These are phyloP conservation scores for Marasmarcha lunaedactyla DNA, from an alignment of 2,888 invertebrate genomes.

Conservation along the genomic window DNA sequence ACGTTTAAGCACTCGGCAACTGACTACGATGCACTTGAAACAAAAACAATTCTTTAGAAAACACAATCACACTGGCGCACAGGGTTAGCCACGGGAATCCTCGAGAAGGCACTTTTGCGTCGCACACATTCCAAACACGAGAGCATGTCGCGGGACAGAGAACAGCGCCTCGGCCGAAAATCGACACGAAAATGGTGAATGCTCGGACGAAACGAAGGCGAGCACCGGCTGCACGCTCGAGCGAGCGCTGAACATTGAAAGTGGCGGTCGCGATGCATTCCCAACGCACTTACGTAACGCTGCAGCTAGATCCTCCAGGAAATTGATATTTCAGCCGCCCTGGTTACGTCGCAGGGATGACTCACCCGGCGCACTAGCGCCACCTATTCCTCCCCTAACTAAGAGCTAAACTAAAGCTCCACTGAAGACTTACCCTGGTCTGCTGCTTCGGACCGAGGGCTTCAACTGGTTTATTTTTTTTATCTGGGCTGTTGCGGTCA, in stretches of 20 bases:
- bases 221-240: constrained; percentile 56
- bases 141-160: neutral
- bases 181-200: constrained; percentile 61
- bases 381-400: constrained; percentile 33
- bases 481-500: constrained; percentile 46
- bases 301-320: constrained; percentile 47
- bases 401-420: constrained; percentile 17
- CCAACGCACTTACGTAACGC: constrained; percentile 58
- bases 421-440: constrained; percentile 52
- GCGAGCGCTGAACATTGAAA: constrained; percentile 47
- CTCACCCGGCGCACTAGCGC: constrained; percentile 56
- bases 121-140: neutral
- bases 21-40: neutral
- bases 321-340: constrained; percentile 27
- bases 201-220: constrained; percentile 62
- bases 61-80: neutral
- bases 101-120: neutral
- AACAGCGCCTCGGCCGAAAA: constrained; percentile 17
- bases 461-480: constrained; percentile 37
- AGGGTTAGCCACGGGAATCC: neutral
- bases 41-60: neutral
- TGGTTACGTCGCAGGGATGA: constrained; percentile 54
- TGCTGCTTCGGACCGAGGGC: constrained; percentile 26
- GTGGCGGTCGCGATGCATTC: constrained; percentile 44
- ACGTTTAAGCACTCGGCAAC: neutral